Percentiles rank a stretch among this genome's conserved stretches.
These are phyloP conservation scores for Idaea straminata DNA, from an alignment of 2,888 invertebrate species.

Conservation along the genomic window DNA sequence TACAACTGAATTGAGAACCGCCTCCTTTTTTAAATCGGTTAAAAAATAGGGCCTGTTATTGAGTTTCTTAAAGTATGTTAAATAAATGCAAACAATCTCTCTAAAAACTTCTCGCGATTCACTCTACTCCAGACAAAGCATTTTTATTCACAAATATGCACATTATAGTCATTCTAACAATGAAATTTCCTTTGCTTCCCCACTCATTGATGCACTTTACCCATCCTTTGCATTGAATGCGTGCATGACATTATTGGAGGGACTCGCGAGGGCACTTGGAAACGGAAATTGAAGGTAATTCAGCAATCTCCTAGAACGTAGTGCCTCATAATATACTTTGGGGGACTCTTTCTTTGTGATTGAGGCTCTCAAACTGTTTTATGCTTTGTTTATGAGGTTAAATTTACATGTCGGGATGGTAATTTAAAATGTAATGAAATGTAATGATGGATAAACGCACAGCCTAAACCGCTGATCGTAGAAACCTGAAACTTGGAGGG, in stretches of 20 bases:
- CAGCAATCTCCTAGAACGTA: slow-evolving; percentile 44
- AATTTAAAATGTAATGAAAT: background rate
- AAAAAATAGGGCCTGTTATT: background rate
- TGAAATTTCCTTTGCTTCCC: slow-evolving; percentile 26
- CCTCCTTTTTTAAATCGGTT: no score
- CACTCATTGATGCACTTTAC: slow-evolving; percentile 34
- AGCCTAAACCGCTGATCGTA: no score
- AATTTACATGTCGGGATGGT: slow-evolving; percentile 5
- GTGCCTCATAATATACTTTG: slow-evolving; percentile 46
- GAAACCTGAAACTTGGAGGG: no score
- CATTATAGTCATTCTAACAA: slow-evolving; percentile 24
- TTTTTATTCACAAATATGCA: slow-evolving; percentile 21
- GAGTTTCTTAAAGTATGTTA: background rate
- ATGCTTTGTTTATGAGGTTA: slow-evolving; percentile 9
- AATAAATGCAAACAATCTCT: background rate
- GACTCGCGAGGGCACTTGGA: slow-evolving; percentile 38
- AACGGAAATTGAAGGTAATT: slow-evolving; percentile 55
- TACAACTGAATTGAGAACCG: no score
- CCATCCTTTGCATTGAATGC: slow-evolving; percentile 30
- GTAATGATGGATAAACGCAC: no score
- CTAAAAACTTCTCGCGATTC: background rate
- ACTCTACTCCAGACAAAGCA: slow-evolving; percentile 11
- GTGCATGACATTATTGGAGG: slow-evolving; percentile 42
- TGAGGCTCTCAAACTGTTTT: slow-evolving; percentile 23
- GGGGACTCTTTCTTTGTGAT: slow-evolving; percentile 41